Evolutionary conservation across 2,113 vertebrate species (phyloP), one percentile per base, ranked within the genome.

Genomic region (Bufo gargarizans): DNA sequence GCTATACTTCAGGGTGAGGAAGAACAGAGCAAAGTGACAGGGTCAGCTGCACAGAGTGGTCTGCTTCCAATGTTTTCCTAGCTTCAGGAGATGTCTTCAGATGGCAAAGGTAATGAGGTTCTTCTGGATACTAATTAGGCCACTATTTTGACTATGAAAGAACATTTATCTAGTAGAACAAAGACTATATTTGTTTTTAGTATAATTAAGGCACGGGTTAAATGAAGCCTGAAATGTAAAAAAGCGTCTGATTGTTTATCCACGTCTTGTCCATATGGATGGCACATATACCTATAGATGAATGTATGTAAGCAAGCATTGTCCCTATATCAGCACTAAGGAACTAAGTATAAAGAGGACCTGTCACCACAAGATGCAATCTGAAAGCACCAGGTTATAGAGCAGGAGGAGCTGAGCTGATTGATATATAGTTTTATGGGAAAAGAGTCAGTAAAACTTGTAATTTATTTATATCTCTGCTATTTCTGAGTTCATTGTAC

Each of bases 21-120:
- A 85, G 63, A 85, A 72, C 83, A 85, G 83, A 58, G 72, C 83
- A 74, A 85, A 72, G n/a, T 85, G 53, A 74, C 69, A 58, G 82
- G 63, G 82, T 84, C 82, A 84, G 63, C 33, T 69, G n/a, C 53
- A 59, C 83, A 85, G 19, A 69, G 7, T 58, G 53, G 49, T 58
- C 83, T 58, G 67, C 2, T 76, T 59, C 14, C 33, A 85, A 74
- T 85, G 63, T 53, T 56, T 85, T 72, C 47, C 76, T 58, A 43
- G 50, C 67, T 85, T 85, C 20, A 84, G 65, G 16, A 53, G 63
- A 71, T 76, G 83, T 74, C 55, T 83, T 81, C 13, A 53, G 49
- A 55, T 84, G 63, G 12, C 82, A 71, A 53, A 69, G 50, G 63
- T 84, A 71, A 84, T 69, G 47, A 53, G 7, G 49, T 71, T 55